Conservation (phyloP, 2,888 invertebrate genomes). For the Crioceris asparagi region DNA sequence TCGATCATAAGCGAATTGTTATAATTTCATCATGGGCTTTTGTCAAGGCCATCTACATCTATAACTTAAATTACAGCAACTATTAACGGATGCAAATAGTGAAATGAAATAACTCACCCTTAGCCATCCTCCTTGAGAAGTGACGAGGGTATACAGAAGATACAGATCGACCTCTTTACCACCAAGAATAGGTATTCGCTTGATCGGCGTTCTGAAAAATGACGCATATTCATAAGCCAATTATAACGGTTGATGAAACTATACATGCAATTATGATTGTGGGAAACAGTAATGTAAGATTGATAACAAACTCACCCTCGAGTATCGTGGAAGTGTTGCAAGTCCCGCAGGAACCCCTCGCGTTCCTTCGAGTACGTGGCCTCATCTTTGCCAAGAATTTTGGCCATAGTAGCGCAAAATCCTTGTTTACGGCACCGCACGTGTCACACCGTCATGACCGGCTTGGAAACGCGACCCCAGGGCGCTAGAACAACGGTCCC, state of each 20-base stretch:
- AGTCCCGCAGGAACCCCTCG: conserved; percentile 70
- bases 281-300: no score
- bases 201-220: conserved; percentile 47
- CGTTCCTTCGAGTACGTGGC: conserved; percentile 68
- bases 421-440: conserved; percentile 34
- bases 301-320: conserved; percentile 74
- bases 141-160: conserved; percentile 83
- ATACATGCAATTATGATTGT: no score
- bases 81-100: no score
- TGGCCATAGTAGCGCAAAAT: conserved; percentile 46
- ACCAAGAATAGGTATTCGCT: conserved; percentile 62
- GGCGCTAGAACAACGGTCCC: conserved; percentile 24
- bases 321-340: conserved; percentile 83
- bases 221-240: no score
- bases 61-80: no score
- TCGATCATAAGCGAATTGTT: no score
- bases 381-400: conserved; percentile 56
- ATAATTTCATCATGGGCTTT: no score
- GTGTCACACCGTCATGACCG: conserved; percentile 38
- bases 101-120: conserved; percentile 71
- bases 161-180: conserved; percentile 88
- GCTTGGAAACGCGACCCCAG: conserved; percentile 32
- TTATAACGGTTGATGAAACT: no score
- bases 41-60: no score
- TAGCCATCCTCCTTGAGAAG: conserved; percentile 85